These are phyloP conservation scores for Lates calcarifer DNA, from an alignment of 2,113 vertebrate genomes.

Conservation along the genomic window DNA sequence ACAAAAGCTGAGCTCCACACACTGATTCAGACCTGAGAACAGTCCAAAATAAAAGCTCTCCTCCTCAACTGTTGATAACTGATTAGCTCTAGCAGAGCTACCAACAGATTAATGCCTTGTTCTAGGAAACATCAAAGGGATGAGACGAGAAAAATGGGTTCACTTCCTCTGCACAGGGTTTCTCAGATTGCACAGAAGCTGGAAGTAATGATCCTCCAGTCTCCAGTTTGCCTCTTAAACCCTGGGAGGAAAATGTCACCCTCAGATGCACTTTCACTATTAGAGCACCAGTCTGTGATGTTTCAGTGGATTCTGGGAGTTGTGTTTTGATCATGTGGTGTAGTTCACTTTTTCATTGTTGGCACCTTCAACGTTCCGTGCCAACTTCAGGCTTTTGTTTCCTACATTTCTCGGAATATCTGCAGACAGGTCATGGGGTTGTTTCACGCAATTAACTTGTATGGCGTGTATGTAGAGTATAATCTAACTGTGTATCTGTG, in stretches of 20 bases:
- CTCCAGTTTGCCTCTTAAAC: conserved; percentile 13
- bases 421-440: conserved; percentile 6
- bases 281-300: conserved; percentile 2
- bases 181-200: not conserved
- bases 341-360: conserved; percentile 4
- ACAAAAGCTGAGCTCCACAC: conserved; percentile 32
- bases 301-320: not conserved
- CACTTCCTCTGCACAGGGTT: conserved; percentile 29
- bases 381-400: conserved; percentile 4
- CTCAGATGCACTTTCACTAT: conserved; percentile 20
- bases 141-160: conserved; percentile 7
- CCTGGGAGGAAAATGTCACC: conserved; percentile 1
- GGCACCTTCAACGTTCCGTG: not conserved
- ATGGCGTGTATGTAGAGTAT: too few relatives aligned
- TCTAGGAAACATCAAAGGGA: conserved; percentile 55
- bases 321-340: conserved; percentile 18
- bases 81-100: conserved; percentile 30
- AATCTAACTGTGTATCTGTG: not conserved
- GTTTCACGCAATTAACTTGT: conserved; percentile 28
- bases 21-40: conserved; percentile 25
- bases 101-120: conserved; percentile 46
- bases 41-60: conserved; percentile 37
- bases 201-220: conserved; percentile 39
- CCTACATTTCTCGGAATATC: not conserved
- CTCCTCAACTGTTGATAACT: conserved; percentile 27